These are phyloP conservation scores for Phaetusa simplex DNA, from an alignment of 2,113 vertebrate genomes.

Conservation along the genomic window DNA sequence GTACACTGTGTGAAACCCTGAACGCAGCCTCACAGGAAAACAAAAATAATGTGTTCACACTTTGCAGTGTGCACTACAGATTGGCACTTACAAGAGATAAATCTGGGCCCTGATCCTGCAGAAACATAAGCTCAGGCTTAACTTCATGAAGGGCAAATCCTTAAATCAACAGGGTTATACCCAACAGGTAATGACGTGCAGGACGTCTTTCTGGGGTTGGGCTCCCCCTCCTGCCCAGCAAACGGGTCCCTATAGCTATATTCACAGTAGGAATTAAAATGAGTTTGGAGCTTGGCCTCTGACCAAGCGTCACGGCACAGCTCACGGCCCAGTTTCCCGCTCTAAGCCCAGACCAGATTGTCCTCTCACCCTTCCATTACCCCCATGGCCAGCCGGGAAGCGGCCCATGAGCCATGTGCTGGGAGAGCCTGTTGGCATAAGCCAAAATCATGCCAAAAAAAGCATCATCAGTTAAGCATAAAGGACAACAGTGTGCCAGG, in stretches of 20 bases:
- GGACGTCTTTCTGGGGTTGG: not conserved
- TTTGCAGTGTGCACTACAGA: not conserved
- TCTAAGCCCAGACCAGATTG: not conserved
- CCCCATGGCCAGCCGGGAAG: not conserved
- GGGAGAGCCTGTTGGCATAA: accelerated
- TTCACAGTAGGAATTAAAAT: not conserved
- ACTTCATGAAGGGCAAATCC: not conserved
- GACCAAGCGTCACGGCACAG: not conserved
- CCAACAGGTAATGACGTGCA: not conserved
- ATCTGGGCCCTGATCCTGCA: not conserved
- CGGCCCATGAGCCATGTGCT: not conserved
- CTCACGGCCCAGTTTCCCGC: no score
- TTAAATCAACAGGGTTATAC: not conserved
- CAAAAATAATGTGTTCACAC: not conserved
- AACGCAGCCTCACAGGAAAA: not conserved
- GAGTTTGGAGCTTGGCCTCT: not conserved
- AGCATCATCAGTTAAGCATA: not conserved
- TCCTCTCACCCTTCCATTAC: not conserved
- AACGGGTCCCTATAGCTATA: not conserved
- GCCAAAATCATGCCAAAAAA: not conserved
- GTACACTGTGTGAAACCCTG: not conserved
- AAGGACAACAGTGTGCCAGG: not conserved
- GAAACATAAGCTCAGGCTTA: not conserved
- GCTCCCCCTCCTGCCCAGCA: not conserved
- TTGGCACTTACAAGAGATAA: not conserved